Evolutionary conservation across 2,888 invertebrate genomes (phyloP).

Genomic region (Trichopoda pennipes): DNA sequence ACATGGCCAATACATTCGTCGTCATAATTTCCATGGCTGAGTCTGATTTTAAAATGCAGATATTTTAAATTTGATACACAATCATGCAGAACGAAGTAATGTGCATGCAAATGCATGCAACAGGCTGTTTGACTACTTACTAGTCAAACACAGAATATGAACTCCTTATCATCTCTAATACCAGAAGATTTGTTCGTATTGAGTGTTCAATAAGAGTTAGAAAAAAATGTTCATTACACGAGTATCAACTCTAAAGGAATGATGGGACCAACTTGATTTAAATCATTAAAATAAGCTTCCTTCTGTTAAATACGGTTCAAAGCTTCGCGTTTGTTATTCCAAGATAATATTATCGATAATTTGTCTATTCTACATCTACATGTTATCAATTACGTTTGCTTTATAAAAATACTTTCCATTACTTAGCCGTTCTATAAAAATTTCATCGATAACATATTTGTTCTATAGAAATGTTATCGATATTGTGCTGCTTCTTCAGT

Average conservation of each 20-base stretch:
- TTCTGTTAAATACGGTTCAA: too few species aligned
- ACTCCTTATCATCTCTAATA: constrained; percentile 22
- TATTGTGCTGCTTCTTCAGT: too few species aligned
- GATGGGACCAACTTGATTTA: not conserved
- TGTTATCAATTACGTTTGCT: too few species aligned
- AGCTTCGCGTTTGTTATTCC: too few species aligned
- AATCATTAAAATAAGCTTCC: not conserved
- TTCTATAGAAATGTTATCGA: not conserved
- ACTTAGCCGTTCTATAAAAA: too few species aligned
- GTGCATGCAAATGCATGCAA: constrained; percentile 24
- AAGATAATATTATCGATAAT: too few species aligned
- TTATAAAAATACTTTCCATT: too few species aligned
- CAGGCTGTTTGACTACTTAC: constrained; percentile 38
- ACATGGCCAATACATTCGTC: constrained; percentile 26
- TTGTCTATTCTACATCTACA: too few species aligned
- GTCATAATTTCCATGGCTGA: not conserved
- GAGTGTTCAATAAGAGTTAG: constrained; percentile 23
- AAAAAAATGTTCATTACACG: not conserved
- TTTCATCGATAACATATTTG: not conserved
- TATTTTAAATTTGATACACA: constrained; percentile 25
- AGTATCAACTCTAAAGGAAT: too few species aligned
- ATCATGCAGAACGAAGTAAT: not conserved
- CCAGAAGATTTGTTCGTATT: constrained; percentile 16
- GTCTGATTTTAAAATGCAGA: constrained; percentile 4
- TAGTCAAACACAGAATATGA: not conserved